Evolutionary conservation across 2,797 vertebrate species (phyloP), one percentile per base, ranked within the genome.

Genomic region (Lophius americanus): DNA sequence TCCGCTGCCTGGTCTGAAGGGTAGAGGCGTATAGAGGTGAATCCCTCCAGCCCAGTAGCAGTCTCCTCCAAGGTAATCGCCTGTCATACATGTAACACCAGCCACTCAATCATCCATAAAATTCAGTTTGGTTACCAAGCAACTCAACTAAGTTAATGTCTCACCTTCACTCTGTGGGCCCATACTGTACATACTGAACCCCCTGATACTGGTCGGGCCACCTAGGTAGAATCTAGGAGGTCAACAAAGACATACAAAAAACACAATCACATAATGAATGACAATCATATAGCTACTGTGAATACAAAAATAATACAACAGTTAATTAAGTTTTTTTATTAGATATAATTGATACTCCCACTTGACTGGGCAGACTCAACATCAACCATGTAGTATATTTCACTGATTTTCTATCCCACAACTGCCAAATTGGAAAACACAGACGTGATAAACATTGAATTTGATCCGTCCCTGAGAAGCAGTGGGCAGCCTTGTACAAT

Each of bases 181-280:
- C 33, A 99, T 96, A 83, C 98, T 99, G 92, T 99, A 98, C 98
- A 99, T 99, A 70, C 96, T 97, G 91, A 99, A 99, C 5, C 98
- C 98, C 39, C 98, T 93, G 68, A 99, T 95, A 0, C 97, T 99
- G 1, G 98, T 99, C 33, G 98, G 97, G 51, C 98, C 98, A 6
- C 98, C 98, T 0, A 99, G 94, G 82, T 99, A 99, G 88, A 98
- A 99, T 91, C 98, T 99, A 46, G 50, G 47, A 66, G 23, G 23
- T 11, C 0, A 8, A 51, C 6, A 72, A 23, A 75, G 9, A 85
- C 33, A 85, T 14, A 65, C 0, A 56, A 59, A 73, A 61, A 9
- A 49, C 11, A 54, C 3, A 57, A 41, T 10, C 33, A 53, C 3
- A 55, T 23, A 23, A 47, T n/a, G 35, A 0, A 9, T 1, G 47